Percentiles rank a stretch among this genome's conserved stretches.
Evolutionary conservation across 2,888 invertebrate genomes (phyloP).

Genomic region (Eupeodes latifasciatus): DNA sequence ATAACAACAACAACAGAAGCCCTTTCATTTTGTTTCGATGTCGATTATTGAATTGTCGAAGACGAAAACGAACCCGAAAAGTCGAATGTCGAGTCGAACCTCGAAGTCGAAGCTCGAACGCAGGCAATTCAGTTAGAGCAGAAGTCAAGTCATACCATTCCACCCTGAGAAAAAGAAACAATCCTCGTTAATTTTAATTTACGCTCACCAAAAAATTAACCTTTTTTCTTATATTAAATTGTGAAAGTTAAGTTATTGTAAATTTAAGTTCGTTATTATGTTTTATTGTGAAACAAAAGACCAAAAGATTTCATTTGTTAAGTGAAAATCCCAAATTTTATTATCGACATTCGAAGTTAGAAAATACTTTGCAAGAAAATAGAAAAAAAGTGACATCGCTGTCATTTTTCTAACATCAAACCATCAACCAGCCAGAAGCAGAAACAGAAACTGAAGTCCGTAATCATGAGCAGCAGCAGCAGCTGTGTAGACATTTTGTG

Average conservation of each 20-base stretch:
- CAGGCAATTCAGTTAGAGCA: neutral
- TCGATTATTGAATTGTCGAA: conserved; percentile 42
- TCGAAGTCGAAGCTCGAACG: conserved; percentile 35
- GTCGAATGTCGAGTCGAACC: no score
- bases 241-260: conserved; percentile 32
- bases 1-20: conserved; percentile 63
- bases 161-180: conserved; percentile 64
- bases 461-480: conserved; percentile 65
- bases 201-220: conserved; percentile 6
- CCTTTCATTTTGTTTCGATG: conserved; percentile 53
- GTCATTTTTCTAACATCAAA: conserved; percentile 58
- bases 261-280: neutral
- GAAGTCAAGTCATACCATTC: conserved; percentile 43
- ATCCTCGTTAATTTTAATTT: conserved; percentile 34
- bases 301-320: neutral
- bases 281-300: neutral
- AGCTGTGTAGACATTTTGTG: conserved; percentile 76
- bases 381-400: conserved; percentile 64
- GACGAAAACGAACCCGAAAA: no score
- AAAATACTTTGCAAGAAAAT: conserved; percentile 38
- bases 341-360: conserved; percentile 47
- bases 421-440: conserved; percentile 50
- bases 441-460: conserved; percentile 34
- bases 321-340: conserved; percentile 33
- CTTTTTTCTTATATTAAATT: conserved; percentile 24